Base-by-base conservation (phyloP, 2,888 invertebrate species). In the Portevinia maculata region DNA sequence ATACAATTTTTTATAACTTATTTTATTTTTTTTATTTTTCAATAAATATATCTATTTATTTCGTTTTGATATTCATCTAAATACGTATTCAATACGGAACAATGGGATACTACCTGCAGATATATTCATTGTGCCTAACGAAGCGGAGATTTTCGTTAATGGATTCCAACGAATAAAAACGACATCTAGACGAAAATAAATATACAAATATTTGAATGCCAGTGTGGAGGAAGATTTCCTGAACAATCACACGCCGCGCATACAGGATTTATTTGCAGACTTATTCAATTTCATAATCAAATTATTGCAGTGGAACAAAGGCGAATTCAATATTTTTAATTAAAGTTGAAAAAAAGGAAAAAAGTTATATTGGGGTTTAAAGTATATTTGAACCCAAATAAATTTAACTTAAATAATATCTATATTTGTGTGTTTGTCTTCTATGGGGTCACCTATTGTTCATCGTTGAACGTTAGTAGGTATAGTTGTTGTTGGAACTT, bases 111-210 rank as follows among this genome's bases (percentile, higher is more conserved):
- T 8, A 52, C 17, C 41, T 11, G 52, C 28, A 60, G 73, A 64
- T 69, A 73, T 64, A 79, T 84, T 84, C 84, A 84, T 62, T 71
- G 84, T 32, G 69, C 52, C 74, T 79, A 84, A 84, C 84, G 84
- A 84, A 79, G 79, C 84, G 52, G 11, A 53, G 69, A 69, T 79
- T 69, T 79, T 74, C 57, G 73, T 73, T 84, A 84, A 84, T 84
- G 79, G 79, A 79, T 69, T 79, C 48, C 15, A 67, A 59, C 28
- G 46, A 60, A 64, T 41, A 83, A 60, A 83, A 83, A 60, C 1
- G 21, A 15, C 64, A 81, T 64, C 62, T 69, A 81, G 79, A 69
- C 64, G 37, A 34, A 44, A 81, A 59, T 59, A 73, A 71, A 24
- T 69, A 11, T 13, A 39, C 13, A 79, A 46, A 44, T 24, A 13